Evolutionary conservation across 2,113 vertebrate species (phyloP).

Genomic region (Plectropomus leopardus): DNA sequence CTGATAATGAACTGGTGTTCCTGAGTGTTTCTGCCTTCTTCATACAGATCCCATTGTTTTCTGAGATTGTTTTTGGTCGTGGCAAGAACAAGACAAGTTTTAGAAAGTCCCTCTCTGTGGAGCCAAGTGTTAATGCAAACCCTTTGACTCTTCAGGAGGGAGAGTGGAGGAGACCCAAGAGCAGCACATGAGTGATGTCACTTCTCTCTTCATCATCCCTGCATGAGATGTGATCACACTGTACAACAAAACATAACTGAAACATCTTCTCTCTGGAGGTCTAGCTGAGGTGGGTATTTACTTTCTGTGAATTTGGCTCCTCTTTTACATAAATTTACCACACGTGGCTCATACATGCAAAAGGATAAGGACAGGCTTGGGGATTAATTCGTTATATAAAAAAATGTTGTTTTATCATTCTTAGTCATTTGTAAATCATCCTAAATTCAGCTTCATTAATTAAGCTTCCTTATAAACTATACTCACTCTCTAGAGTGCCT

Average conservation of each 20-base stretch:
- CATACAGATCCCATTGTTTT: constrained; percentile 22
- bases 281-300: background rate
- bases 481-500: too few species aligned
- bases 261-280: constrained; percentile 4
- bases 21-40: constrained; percentile 33
- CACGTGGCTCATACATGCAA: background rate
- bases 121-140: constrained; percentile 78
- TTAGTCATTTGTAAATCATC: too few species aligned
- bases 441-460: too few species aligned
- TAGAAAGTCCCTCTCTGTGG: constrained; percentile 69
- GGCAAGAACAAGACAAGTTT: constrained; percentile 49
- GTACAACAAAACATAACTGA: background rate
- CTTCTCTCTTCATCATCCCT: constrained; percentile 38
- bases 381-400: background rate
- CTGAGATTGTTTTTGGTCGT: constrained; percentile 28
- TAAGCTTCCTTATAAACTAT: too few species aligned
- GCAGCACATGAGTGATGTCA: constrained; percentile 14
- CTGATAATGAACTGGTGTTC: constrained; percentile 12
- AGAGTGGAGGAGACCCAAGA: constrained; percentile 32
- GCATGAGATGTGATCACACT: constrained; percentile 33
- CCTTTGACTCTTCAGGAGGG: constrained; percentile 60
- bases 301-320: background rate
- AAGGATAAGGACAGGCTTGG: background rate
- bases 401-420: too few species aligned
- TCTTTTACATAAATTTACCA: background rate